A percentile compares a stretch with the other conserved stretches of the same genome.
phyloP scores from a whole-genome alignment of 2,888 invertebrate species.

The Geotrupes spiniger region DNA sequence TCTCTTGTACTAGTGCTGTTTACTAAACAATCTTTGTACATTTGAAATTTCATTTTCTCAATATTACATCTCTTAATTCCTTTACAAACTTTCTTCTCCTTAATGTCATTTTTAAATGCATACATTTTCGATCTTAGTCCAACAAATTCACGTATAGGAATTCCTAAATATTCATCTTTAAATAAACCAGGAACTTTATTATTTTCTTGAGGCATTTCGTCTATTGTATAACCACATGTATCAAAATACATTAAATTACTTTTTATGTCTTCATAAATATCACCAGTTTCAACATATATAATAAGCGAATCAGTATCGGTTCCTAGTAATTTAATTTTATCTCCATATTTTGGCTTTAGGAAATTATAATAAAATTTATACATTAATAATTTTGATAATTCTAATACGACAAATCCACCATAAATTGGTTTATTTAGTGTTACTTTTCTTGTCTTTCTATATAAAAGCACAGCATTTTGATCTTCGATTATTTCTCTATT shows the following conservation, averaged over 20 bases:
- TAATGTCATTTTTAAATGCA: conserved; percentile 7
- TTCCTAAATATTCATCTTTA: conserved; percentile 38
- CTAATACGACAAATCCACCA: conserved; percentile 42
- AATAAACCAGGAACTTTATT: conserved; percentile 32
- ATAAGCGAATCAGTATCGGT: conserved; percentile 35
- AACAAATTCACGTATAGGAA: too few species aligned
- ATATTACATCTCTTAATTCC: conserved; percentile 32
- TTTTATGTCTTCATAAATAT: conserved; percentile 40
- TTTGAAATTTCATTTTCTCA: too few species aligned
- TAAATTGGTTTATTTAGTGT: conserved; percentile 44
- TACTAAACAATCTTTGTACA: neutral
- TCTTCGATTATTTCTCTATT: too few species aligned
- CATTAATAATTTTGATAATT: conserved; percentile 44
- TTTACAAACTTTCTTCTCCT: conserved; percentile 15
- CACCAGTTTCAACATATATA: conserved; percentile 18
- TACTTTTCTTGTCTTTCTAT: too few species aligned
- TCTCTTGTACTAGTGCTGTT: neutral
- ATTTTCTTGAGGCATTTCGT: conserved; percentile 29
- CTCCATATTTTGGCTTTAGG: conserved; percentile 34
- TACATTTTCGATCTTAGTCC: conserved; percentile 36
- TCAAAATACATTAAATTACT: conserved; percentile 36
- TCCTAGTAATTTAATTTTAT: conserved; percentile 30
- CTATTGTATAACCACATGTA: conserved; percentile 33
- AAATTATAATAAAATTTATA: conserved; percentile 44
- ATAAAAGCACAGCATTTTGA: too few species aligned